Evolutionary conservation across 2,113 vertebrate genomes (phyloP).

Genomic region (Himantopus leucocephalus): DNA sequence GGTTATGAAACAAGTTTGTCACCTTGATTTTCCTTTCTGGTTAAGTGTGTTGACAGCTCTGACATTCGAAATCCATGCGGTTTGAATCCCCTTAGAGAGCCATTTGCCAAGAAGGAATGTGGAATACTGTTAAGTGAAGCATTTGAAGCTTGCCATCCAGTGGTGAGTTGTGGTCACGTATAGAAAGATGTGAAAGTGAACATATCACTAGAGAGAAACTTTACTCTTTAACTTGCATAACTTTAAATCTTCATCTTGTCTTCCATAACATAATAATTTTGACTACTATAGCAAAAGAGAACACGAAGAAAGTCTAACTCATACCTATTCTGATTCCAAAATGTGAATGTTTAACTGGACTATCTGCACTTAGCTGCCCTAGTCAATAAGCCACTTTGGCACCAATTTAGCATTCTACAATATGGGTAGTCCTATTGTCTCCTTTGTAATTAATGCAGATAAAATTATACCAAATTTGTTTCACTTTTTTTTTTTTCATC

Average conservation of each 20-base stretch:
- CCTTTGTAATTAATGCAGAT: background rate
- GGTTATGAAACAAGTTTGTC: background rate
- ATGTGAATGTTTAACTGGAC: background rate
- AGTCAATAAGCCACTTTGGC: background rate
- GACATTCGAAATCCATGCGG: conserved; percentile 89
- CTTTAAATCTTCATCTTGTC: background rate
- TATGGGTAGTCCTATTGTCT: background rate
- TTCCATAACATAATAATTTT: background rate
- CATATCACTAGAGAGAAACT: background rate
- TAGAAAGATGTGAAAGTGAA: background rate
- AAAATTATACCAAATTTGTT: background rate
- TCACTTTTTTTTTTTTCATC: background rate
- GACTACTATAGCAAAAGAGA: background rate
- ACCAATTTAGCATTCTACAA: background rate
- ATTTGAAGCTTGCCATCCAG: conserved; percentile 93
- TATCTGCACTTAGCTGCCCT: background rate
- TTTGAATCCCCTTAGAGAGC: conserved; percentile 89
- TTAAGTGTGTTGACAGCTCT: conserved; percentile 89
- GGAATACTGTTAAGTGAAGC: conserved; percentile 87
- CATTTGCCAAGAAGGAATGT: conserved; percentile 92
- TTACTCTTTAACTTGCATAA: background rate
- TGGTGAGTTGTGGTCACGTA: conserved; percentile 79
- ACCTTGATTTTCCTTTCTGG: background rate
- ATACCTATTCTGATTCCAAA: background rate
- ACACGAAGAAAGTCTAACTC: background rate